A percentile compares a stretch with the other conserved stretches of the same genome.
Conservation (phyloP, 2,888 invertebrate species). For the Syrista parreyssii region DNA sequence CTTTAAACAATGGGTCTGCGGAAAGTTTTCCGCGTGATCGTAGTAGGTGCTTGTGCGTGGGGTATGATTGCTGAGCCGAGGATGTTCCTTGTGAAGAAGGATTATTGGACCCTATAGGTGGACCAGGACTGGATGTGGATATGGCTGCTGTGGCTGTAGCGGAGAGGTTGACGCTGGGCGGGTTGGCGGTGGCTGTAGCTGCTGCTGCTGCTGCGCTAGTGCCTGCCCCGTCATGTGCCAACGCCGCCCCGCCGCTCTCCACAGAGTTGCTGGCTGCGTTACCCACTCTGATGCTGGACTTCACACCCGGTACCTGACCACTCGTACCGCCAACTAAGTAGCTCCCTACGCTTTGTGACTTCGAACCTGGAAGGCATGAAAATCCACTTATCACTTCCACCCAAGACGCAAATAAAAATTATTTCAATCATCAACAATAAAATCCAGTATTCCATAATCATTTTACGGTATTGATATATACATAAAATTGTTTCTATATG, state of each 20-base stretch:
- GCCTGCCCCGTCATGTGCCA: slow-evolving; percentile 65
- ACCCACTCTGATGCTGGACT: slow-evolving; percentile 67
- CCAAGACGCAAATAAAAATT: not conserved
- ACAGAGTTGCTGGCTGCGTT: slow-evolving; percentile 65
- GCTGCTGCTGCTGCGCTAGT: slow-evolving; percentile 54
- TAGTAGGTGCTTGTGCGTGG: slow-evolving; percentile 60
- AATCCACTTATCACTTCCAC: not conserved
- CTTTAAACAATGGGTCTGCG: slow-evolving; percentile 53
- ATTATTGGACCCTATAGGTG: slow-evolving; percentile 60
- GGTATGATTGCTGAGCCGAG: slow-evolving; percentile 68
- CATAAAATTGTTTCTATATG: not conserved
- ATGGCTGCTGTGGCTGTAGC: slow-evolving; percentile 60
- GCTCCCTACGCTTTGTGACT: slow-evolving; percentile 47
- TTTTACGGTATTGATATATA: not conserved
- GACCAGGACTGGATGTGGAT: slow-evolving; percentile 19
- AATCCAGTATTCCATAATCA: not conserved
- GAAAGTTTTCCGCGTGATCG: slow-evolving; percentile 59
- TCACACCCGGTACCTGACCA: slow-evolving; percentile 61
- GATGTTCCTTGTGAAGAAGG: slow-evolving; percentile 60
- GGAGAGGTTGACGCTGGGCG: slow-evolving; percentile 56
- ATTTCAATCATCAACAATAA: not conserved
- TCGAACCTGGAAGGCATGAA: slow-evolving; percentile 34
- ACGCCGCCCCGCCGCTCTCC: slow-evolving; percentile 64
- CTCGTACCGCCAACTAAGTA: slow-evolving; percentile 55
- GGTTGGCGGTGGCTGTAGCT: slow-evolving; percentile 56